Evolutionary conservation across 2,888 invertebrate genomes (phyloP).

Genomic region (Sinodicranocentrus sp.): DNA sequence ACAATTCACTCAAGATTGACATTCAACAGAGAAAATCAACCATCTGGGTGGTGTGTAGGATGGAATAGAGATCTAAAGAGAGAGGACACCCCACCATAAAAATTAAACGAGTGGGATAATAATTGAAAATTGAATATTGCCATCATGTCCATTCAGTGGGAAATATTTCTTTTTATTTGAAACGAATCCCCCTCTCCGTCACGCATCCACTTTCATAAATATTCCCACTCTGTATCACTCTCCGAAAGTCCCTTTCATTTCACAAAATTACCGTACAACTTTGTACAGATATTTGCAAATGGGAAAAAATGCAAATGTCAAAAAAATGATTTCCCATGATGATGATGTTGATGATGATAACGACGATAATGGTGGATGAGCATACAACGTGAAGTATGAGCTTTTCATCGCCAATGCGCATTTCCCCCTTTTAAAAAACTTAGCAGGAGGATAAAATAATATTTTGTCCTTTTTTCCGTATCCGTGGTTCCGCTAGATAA

Average conservation of each 20-base stretch:
- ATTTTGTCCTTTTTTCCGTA: not conserved
- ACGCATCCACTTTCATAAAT: not conserved
- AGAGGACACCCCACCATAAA: not conserved
- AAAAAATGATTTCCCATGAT: not conserved
- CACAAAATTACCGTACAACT: constrained; percentile 1
- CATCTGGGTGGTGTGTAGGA: too few relatives aligned
- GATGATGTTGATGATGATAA: not conserved
- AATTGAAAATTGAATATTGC: constrained; percentile 17
- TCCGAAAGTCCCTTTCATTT: not conserved
- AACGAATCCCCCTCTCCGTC: not conserved
- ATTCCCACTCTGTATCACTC: not conserved
- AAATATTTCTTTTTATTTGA: not conserved
- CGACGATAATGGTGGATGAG: not conserved
- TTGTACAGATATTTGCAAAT: too few relatives aligned
- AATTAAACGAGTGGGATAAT: constrained; percentile 15
- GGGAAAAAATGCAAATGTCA: not conserved
- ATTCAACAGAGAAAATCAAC: too few relatives aligned
- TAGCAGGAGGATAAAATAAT: not conserved
- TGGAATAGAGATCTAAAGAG: not conserved
- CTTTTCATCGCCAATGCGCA: not conserved
- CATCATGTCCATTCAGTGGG: not conserved
- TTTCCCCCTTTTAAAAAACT: not conserved
- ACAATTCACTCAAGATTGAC: too few relatives aligned
- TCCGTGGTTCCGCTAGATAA: not conserved
- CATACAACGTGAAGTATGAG: not conserved